Base-by-base conservation (phyloP, 2,797 vertebrate genomes). In the Coregonus ussuriensis region DNA sequence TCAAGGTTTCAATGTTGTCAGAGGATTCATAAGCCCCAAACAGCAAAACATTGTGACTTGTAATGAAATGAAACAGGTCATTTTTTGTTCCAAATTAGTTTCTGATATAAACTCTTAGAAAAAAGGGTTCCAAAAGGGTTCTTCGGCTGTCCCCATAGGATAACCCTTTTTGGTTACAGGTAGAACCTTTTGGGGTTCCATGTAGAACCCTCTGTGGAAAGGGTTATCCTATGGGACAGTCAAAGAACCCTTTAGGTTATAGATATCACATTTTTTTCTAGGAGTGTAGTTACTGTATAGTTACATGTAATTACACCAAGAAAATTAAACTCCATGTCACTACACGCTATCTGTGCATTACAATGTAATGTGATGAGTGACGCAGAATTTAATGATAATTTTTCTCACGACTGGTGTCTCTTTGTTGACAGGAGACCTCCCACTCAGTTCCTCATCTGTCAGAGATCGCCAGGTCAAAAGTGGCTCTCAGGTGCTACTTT, bases 401-500 rank as follows among this genome's bases (percentile, higher is more conserved):
- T 63, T 41, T 72, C n/a, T 16, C 53, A 74, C 33, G 62, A 77
- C 77, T 81, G 85, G 1, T 18, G 0, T 13, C 5, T 0, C 35
- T 78, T 54, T 1, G 0, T 71, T 66, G 21, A 76, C 83, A 79
- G 86, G 87, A 29, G 83, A 84, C 67, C 56, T 63, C 78, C 76
- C 80, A 52, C 2, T 73, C 47, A 71, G 51, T 16, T 81, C 86
- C 67, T 83, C 82, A 54, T 85, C 84, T 69, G 0, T 52, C 59
- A 86, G 77, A 53, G 74, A 85, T 78, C 81, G 79, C 35, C 80
- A 77, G 1, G 65, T 78, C 41, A 72, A 18, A 25, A 41, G n/a
- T 16, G 75, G 78, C 13, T 69, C 78, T 69, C 82, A 90, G 90
- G 90, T 92, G 81, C 33, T 13, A 81, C 33, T 14, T 65, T 16